Evolutionary conservation across 53 echinoderm and acorn worm genomes (phyloP), one percentile per base, ranked within the genome.

Genomic region (Astropecten irregularis): DNA sequence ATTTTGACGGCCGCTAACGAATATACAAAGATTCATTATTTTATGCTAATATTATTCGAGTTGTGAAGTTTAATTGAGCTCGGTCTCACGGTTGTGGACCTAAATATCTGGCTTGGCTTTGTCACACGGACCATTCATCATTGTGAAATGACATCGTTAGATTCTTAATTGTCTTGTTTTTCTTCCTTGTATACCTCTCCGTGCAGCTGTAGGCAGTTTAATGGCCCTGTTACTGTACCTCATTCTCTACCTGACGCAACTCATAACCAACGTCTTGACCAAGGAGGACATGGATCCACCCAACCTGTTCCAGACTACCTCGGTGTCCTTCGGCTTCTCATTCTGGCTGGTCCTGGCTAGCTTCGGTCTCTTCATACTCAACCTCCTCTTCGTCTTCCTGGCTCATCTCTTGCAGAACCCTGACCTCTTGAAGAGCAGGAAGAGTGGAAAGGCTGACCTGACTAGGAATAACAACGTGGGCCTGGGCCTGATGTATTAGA

Each of bases 311-410:
- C 33, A 34, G 51, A 92, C 92, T 26, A 59, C 81, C 0, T 30
- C 52, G 38, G 92, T 88, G 27, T 27, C 67, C 26, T 76, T 92
- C 40, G 88, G 90, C 38, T 82, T 65, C 51, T 90, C 88, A 19
- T 95, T 84, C 90, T 92, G 87, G 88, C 60, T 95, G 54, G 76
- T 88, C 16, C 68, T 92, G 61, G 70, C 30, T 0, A 83, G 90
- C 66, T 91, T 85, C 70, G 59, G 62, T 52, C 67, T 95, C 31
- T 90, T 92, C 51, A 47, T 84, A 19, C 28, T 88, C 85, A 95
- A 95, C 76, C 72, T 87, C 68, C 20, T 87, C 26, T 84, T 92
- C 44, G 85, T 92, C 28, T 77, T 85, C 52, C 73, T 92, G 25
- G 88, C 95, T 21, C 87, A 89, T 50, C 77, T 84, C 28, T 67